Conservation (phyloP, 35 echinoderm and acorn worm genomes). For the Apostichopus parvimensis region DNA sequence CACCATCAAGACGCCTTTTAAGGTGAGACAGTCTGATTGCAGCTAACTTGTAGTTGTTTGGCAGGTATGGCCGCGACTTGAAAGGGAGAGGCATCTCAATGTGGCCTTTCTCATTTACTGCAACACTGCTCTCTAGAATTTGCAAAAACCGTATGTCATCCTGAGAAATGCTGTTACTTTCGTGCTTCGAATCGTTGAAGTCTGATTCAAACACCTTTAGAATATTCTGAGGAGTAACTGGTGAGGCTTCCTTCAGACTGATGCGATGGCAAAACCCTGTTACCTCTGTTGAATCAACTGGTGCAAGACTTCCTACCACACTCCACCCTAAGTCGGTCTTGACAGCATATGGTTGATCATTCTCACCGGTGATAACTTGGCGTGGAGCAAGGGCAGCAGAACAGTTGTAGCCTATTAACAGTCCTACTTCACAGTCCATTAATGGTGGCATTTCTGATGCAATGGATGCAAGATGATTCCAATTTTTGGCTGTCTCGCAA, state of each 20-base stretch:
- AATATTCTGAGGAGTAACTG: neutral
- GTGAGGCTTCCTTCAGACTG: neutral
- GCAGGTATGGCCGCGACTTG: too few relatives aligned
- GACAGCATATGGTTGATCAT: neutral
- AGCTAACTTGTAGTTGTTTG: slow-evolving; percentile 44
- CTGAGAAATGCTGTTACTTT: slow-evolving; percentile 18
- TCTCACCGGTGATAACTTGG: slow-evolving; percentile 48
- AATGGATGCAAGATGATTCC: slow-evolving; percentile 46
- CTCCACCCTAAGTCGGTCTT: neutral
- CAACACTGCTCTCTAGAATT: neutral
- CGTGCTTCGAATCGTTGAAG: slow-evolving; percentile 36
- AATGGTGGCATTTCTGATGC: slow-evolving; percentile 42
- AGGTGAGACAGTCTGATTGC: slow-evolving; percentile 27
- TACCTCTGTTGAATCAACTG: too few relatives aligned
- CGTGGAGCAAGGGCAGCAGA: slow-evolving; percentile 49
- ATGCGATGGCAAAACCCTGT: neutral
- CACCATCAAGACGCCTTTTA: slow-evolving; percentile 8
- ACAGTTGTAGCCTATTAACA: neutral
- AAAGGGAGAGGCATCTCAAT: too few relatives aligned
- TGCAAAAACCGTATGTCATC: neutral
- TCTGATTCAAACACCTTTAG: slow-evolving; percentile 22
- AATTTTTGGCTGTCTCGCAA: too few relatives aligned
- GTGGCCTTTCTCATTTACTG: too few relatives aligned
- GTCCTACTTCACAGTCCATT: neutral
- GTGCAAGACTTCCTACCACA: slow-evolving; percentile 30